Evolutionary conservation across 2,113 vertebrate species (phyloP), one percentile per base, ranked within the genome.

Genomic region (Perognathus longimembris): DNA sequence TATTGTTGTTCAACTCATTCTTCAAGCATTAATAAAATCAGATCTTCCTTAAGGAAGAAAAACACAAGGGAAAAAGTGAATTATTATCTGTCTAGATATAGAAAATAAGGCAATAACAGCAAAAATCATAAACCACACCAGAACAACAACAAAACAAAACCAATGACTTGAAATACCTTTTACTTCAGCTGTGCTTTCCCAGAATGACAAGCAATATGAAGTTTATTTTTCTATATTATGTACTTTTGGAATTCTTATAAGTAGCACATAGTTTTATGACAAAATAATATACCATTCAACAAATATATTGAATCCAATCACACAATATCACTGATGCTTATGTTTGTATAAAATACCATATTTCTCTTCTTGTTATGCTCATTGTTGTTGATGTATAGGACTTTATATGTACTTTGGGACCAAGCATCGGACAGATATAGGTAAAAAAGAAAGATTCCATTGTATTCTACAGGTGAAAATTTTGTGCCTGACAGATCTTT

Each of bases 331-430:
- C 3, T 61, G 34, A 80, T 45, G 45, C 12, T 45, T 45, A 2
- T 45, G 45, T 45, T 45, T 45, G 10, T 45, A 45, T 45, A 45
- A 91, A 71, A 88, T 61, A 73, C 82, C 7, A 71, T 59, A 4
- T 92, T 92, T 83, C 10, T 6, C 2, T 75, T 85, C 24, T 81
- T 74, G 17, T 9, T 10, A 78, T 82, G 22, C 28, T 90, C 12
- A 82, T 12, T 92, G 59, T 64, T 81, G 24, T 69, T 81, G 40
- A 6, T 24, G 14, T 69, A 6, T 32, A 79, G 2, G 1, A 28
- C 34, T 91, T 91, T 89, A 38, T 57, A 91, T 76, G 38, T 63
- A 59, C 45, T 87, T 89, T 84, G 76, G 80, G 10, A 86, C 28
- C 30, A 93, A 73, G 90, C 10, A 90, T n/a, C 40, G 73, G 26